Conservation (phyloP, 2,888 invertebrate genomes). For the Tipula helvola region DNA sequence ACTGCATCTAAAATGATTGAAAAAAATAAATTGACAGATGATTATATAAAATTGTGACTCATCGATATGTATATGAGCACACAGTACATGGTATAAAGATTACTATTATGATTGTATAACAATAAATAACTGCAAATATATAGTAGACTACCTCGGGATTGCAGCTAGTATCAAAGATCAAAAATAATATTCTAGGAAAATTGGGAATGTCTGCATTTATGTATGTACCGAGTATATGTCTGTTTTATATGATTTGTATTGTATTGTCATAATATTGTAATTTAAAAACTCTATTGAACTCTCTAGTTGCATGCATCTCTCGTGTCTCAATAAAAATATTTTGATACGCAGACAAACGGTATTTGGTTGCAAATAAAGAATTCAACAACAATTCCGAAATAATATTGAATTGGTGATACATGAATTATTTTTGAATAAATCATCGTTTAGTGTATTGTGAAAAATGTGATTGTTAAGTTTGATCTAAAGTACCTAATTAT, state of each 20-base stretch:
- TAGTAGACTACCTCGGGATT: not conserved
- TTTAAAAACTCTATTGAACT: not conserved
- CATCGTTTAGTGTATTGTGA: not conserved
- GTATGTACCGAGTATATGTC: too few relatives aligned
- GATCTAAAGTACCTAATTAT: not conserved
- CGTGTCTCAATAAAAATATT: not conserved
- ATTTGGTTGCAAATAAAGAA: not conserved
- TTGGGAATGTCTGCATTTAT: not conserved
- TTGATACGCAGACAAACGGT: not conserved
- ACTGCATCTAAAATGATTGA: not conserved
- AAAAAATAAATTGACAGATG: not conserved
- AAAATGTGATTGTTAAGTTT: not conserved
- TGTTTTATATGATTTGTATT: not conserved
- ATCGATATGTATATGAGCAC: not conserved
- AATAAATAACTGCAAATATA: not conserved
- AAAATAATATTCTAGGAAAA: not conserved
- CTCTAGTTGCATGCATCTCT: not conserved
- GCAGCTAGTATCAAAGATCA: not conserved
- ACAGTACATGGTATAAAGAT: not conserved
- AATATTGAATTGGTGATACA: not conserved
- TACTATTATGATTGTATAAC: not conserved
- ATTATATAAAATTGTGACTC: not conserved
- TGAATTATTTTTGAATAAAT: not conserved
- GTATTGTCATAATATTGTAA: not conserved
- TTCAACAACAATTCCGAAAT: not conserved